Percentiles rank a stretch among this genome's conserved stretches.
phyloP scores from a whole-genome alignment of 2,888 invertebrate species.

The Leptopilina syphax region DNA sequence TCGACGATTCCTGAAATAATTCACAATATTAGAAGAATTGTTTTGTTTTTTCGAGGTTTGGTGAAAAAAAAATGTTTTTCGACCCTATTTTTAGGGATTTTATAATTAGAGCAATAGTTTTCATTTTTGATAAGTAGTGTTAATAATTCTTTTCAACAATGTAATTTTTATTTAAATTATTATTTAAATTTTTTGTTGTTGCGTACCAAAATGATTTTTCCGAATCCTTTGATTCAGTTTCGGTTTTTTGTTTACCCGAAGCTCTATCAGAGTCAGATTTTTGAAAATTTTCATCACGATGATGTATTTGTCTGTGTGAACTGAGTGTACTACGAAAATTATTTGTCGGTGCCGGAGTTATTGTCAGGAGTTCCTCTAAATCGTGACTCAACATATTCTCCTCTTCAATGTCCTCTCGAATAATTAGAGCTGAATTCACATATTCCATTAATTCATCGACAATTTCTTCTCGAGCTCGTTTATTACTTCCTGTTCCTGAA shows the following conservation, averaged over 20 bases:
- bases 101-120: too few relatives aligned
- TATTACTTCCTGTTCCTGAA: slow-evolving; percentile 49
- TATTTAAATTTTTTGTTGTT: background rate
- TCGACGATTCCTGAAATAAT: slow-evolving; percentile 6
- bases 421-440: slow-evolving; percentile 64
- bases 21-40: background rate
- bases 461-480: slow-evolving; percentile 62
- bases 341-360: slow-evolving; percentile 62
- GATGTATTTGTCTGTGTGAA: background rate
- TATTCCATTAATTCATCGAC: slow-evolving; percentile 67
- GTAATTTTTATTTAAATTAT: too few relatives aligned
- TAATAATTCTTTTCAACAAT: too few relatives aligned
- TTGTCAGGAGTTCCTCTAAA: slow-evolving; percentile 65
- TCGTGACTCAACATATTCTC: slow-evolving; percentile 52
- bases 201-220: slow-evolving; percentile 31
- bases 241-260: slow-evolving; percentile 6
- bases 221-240: slow-evolving; percentile 29
- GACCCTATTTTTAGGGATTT: too few relatives aligned
- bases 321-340: slow-evolving; percentile 29
- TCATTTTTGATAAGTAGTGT: too few relatives aligned
- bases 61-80: too few relatives aligned
- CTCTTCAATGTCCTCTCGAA: slow-evolving; percentile 59
- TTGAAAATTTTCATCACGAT: slow-evolving; percentile 32
- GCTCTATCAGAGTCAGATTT: slow-evolving; percentile 8
- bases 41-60: too few relatives aligned